These are phyloP conservation scores for Heterotis niloticus DNA, from an alignment of 2,113 vertebrate species.

Conservation along the genomic window DNA sequence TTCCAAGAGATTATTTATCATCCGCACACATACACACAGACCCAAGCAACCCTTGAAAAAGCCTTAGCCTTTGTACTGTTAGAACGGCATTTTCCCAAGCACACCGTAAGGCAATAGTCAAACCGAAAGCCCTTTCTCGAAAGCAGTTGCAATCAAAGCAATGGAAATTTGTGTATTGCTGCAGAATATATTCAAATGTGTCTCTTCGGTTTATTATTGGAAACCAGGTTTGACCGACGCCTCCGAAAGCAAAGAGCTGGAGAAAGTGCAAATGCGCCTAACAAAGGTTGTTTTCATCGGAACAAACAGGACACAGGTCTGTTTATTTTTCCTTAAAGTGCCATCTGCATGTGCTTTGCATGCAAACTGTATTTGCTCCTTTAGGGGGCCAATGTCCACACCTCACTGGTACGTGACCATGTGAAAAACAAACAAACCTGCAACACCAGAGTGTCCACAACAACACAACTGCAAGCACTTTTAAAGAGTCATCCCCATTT, in stretches of 20 bases:
- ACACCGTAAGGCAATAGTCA: neutral
- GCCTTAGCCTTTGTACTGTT: neutral
- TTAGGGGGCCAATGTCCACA: neutral
- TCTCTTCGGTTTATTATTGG: neutral
- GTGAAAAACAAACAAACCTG: too few relatives aligned
- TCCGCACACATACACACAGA: neutral
- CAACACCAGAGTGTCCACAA: too few relatives aligned
- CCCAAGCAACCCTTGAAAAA: neutral
- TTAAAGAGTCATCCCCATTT: too few relatives aligned
- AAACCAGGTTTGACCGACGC: neutral
- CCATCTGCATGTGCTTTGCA: constrained; percentile 28
- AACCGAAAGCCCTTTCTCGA: neutral
- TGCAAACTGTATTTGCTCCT: constrained; percentile 7
- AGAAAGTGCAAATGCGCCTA: neutral
- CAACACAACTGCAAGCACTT: too few relatives aligned
- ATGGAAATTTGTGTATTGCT: neutral
- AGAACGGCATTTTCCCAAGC: neutral
- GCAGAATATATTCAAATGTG: neutral
- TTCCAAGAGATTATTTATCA: neutral
- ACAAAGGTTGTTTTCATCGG: constrained; percentile 15
- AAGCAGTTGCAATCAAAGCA: neutral
- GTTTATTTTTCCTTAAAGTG: constrained; percentile 2
- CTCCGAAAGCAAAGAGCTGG: neutral
- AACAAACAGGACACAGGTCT: neutral
- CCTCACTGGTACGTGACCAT: neutral